Evolutionary conservation across 2,888 invertebrate species (phyloP), one percentile per base, ranked within the genome.

Genomic region (Coremacera marginata): DNA sequence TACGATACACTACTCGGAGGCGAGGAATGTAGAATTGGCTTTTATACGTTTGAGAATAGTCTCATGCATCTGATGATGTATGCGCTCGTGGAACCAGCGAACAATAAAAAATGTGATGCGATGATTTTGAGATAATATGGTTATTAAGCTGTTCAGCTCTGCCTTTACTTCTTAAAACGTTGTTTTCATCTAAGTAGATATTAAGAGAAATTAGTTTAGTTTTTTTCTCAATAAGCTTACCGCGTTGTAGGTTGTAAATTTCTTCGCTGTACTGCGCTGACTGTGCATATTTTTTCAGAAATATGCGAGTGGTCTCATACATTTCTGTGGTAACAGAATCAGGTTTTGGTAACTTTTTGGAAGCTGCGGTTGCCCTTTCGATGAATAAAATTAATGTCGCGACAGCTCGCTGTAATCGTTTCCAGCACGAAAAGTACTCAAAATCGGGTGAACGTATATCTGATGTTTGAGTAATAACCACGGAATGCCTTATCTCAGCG

Each of bases 31-130:
- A 75, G 16, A 73, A 78, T 5, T 57, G 49, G 0, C 77, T 63
- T 73, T 81, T 44, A 82, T 78, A 34, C 68, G 76, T 27, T 78
- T 78, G 2, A 82, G 75, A 0, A 74, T 60, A 0, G 80, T 76
- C 68, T 82, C 78, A 22, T 82, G 81, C 0, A 71, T 77, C 16
- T 73, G 60, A 37, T 82, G 82, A 44, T 77, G 79, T 55, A 74
- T 74, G 9, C 72, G 77, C 19, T 79, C 78, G 51, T 80, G 81
- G 3, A 44, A 31, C 49, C 8, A 67, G 55, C 75, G 77, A 11
- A 73, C 77, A 19, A 79, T 68, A 3, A 77, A 63, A 51, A 71
- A 77, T 22, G 79, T 79, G 11, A 71, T 72, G 60, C 78, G 37
- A 65, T 78, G 79, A 27, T 67, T 75, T 16, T 11, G 70, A 8